Evolutionary conservation across 2,888 invertebrate genomes (phyloP).

Genomic region (Didymodactylos carnosus): DNA sequence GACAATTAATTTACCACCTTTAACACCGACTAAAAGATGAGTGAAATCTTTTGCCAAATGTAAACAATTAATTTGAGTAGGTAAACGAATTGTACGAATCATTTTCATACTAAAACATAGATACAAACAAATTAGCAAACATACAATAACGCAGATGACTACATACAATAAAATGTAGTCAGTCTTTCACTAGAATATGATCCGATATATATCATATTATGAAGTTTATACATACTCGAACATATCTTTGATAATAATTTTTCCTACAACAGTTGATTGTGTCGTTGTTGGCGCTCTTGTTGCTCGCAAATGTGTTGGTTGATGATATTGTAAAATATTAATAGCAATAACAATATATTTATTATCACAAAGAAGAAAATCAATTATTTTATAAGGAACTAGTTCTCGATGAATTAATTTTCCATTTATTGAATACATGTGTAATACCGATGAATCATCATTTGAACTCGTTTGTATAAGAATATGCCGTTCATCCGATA

Average conservation of each 20-base stretch:
- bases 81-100: constrained; percentile 1
- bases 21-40: constrained; percentile 42
- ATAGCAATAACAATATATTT: constrained; percentile 4
- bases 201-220: no score
- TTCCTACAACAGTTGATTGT: not conserved
- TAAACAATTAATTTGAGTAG: constrained; percentile 7
- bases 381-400: not conserved
- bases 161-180: not conserved
- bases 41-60: constrained; percentile 30
- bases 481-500: constrained; percentile 8
- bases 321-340: no score
- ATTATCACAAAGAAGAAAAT: constrained; percentile 9
- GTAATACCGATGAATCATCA: not conserved
- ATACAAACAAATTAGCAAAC: not conserved
- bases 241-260: not conserved
- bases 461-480: not conserved
- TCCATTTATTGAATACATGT: constrained; percentile 11
- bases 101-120: not conserved
- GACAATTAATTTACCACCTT: constrained; percentile 39
- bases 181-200: no score
- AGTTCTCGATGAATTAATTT: not conserved
- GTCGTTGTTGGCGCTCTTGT: not conserved
- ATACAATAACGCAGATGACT: not conserved
- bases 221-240: not conserved
- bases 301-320: no score